Evolutionary conservation across 2,113 vertebrate species (phyloP), one percentile per base, ranked within the genome.

Genomic region (Scomber scombrus): DNA sequence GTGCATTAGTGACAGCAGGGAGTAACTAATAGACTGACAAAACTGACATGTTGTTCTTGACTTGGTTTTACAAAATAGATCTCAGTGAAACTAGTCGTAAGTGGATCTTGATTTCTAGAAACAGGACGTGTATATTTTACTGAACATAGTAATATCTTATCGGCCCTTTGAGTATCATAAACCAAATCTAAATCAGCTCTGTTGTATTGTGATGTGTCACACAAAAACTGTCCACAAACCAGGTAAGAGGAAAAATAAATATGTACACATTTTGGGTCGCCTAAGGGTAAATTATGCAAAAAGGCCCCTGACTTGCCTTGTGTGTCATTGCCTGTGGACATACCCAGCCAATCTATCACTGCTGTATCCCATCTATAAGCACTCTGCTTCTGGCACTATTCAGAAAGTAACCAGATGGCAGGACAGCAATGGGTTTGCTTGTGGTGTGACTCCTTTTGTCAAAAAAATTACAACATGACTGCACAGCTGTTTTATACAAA

Each of bases 341-440:
- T 12, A 16, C 6, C 31, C 12, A 49, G 56, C 40, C 45, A 14
- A 31, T 58, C 19, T 52, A 15, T 51, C 31, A 63, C 19, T 51
- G 16, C 55, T 78, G 43, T n/a, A 67, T 75, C 72, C 5, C 50
- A 46, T 57, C 29, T 79, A 45, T 49, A 73, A 73, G 21, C 45
- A 56, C 45, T 56, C 21, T 34, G 56, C 61, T 21, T 65, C 64
- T 78, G 78, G 78, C 62, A 62, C 13, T 43, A 23, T 50, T 55
- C 43, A 47, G 57, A 84, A 56, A 62, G 26, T 0, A 67, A 85
- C 26, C 73, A 85, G 83, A 84, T 71, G 74, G 73, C 65, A 64
- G 56, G 14, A 57, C 34, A 64, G 65, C 56, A 75, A 29, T 57
- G 23, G 23, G 2, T 26, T 26, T 26, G 34, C 63, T 54, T 45